Conservation (phyloP, 1,140 invertebrate species). For the Drosophila leontia region DNA sequence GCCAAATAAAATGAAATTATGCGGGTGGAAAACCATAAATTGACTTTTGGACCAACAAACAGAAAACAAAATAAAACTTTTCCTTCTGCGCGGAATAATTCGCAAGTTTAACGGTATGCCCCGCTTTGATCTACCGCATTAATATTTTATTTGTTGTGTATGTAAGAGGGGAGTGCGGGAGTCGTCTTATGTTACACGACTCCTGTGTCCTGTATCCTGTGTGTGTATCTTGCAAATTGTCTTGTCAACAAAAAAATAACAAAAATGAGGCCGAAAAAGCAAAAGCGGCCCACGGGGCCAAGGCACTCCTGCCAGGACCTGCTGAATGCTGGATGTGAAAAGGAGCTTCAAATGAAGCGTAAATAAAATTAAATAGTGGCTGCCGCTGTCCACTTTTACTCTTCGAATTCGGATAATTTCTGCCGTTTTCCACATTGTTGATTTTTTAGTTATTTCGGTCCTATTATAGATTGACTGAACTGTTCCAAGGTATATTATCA, state of each 20-base stretch:
- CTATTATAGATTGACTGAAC: conserved; percentile 1
- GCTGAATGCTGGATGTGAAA: conserved; percentile 18
- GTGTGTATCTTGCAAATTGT: conserved; percentile 58
- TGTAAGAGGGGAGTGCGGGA: neutral
- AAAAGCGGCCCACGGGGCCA: conserved; percentile 22
- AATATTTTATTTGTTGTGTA: conserved; percentile 57
- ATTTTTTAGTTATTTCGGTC: conserved; percentile 38
- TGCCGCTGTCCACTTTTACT: neutral
- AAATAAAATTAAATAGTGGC: conserved; percentile 43
- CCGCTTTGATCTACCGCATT: conserved; percentile 65
- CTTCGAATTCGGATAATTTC: conserved; percentile 37
- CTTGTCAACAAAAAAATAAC: conserved; percentile 56
- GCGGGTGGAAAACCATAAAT: conserved; percentile 76
- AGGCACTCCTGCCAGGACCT: conserved; percentile 12
- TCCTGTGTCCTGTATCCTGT: conserved; percentile 2
- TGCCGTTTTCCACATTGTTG: conserved; percentile 47
- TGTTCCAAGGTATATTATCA: conserved; percentile 13
- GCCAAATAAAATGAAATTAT: conserved; percentile 75
- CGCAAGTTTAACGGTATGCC: conserved; percentile 45
- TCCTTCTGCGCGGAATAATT: conserved; percentile 39
- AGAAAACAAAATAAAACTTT: conserved; percentile 60
- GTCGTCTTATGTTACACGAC: conserved; percentile 17
- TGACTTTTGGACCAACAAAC: conserved; percentile 63
- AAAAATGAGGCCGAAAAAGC: conserved; percentile 3
- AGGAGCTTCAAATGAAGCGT: conserved; percentile 61